Evolutionary conservation across 2,888 invertebrate species (phyloP).

Genomic region (Syrista parreyssii): DNA sequence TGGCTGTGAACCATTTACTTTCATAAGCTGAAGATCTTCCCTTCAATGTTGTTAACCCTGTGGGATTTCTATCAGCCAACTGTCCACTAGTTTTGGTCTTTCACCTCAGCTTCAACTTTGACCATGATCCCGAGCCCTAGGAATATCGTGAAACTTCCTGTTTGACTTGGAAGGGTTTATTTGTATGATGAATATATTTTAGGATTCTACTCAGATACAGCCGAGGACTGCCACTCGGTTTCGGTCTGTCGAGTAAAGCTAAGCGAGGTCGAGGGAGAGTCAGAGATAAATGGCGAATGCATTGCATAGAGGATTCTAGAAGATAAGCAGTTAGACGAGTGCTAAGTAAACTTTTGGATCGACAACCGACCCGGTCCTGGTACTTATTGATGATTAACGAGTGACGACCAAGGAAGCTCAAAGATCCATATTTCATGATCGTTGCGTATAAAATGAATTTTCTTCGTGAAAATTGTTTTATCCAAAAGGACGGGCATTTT

Average conservation of each 20-base stretch:
- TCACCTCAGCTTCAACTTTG: neutral
- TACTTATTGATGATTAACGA: neutral
- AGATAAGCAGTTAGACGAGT: constrained; percentile 51
- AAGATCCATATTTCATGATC: neutral
- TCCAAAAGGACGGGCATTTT: neutral
- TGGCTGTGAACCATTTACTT: neutral
- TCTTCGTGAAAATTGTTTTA: neutral
- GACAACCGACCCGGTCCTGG: constrained; percentile 54
- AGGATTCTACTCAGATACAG: neutral
- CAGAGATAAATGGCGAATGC: neutral
- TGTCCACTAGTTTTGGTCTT: neutral
- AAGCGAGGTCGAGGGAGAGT: neutral
- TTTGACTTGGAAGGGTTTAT: constrained; percentile 44
- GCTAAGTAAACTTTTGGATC: constrained; percentile 53
- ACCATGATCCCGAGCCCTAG: neutral
- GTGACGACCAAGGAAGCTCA: neutral
- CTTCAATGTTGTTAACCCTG: neutral
- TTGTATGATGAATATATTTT: constrained; percentile 29
- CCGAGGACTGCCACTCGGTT: neutral
- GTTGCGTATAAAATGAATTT: neutral
- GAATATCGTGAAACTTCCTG: constrained; percentile 24
- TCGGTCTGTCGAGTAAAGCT: neutral
- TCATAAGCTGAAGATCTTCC: neutral
- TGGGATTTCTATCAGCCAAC: neutral
- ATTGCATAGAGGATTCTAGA: neutral